Percentiles rank a stretch among this genome's conserved stretches.
Conservation (phyloP, 2,888 invertebrate species). For the Oscheius sp. region DNA sequence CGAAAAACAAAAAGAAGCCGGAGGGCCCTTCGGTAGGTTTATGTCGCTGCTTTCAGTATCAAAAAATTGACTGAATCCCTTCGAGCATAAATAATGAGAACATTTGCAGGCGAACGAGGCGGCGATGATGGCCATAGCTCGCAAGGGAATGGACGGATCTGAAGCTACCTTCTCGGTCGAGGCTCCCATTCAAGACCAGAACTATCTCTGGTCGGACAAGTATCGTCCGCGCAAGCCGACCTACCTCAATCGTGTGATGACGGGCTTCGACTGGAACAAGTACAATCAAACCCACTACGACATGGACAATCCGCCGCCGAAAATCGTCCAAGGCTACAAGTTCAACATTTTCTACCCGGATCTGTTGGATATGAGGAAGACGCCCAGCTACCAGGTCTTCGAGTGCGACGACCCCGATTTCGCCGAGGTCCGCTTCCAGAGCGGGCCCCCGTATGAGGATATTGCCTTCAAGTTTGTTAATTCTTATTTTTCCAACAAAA, state of each 20-base stretch:
- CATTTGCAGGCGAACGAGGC: conserved; percentile 75
- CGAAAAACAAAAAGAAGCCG: conserved; percentile 44
- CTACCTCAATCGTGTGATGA: conserved; percentile 88
- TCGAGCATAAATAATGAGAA: too few relatives aligned
- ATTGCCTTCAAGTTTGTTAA: conserved; percentile 68
- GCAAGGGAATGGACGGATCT: conserved; percentile 86
- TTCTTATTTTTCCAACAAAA: neutral
- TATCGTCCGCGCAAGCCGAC: conserved; percentile 95
- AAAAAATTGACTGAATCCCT: neutral
- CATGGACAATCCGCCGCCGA: conserved; percentile 99
- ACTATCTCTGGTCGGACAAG: conserved; percentile 96
- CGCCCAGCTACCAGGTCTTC: conserved; percentile 89
- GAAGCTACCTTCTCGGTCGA: conserved; percentile 81
- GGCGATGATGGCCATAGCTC: conserved; percentile 84
- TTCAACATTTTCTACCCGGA: conserved; percentile 99
- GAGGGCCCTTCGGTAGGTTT: conserved; percentile 35
- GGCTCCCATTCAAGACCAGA: conserved; percentile 78
- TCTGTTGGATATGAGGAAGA: conserved; percentile 89
- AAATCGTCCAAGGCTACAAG: conserved; percentile 99
- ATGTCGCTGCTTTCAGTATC: too few relatives aligned
- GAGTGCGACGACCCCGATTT: conserved; percentile 87
- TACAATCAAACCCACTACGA: conserved; percentile 99
- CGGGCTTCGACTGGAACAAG: conserved; percentile 99
- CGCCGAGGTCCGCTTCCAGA: conserved; percentile 87
- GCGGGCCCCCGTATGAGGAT: conserved; percentile 97